These are phyloP conservation scores for Magallana angulata DNA, from an alignment of 1,140 invertebrate genomes.

Conservation along the genomic window DNA sequence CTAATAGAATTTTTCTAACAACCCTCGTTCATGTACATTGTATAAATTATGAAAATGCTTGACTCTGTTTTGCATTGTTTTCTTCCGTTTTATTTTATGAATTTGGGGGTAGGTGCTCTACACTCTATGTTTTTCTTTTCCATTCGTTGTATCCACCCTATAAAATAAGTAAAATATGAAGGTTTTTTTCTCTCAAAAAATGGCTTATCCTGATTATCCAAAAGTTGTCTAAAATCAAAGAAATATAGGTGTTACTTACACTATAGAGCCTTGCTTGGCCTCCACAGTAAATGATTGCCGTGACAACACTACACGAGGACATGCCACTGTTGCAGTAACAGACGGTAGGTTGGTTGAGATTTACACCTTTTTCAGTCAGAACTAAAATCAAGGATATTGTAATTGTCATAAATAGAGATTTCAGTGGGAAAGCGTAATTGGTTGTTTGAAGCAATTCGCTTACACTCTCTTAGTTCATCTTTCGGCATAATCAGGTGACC, in stretches of 20 bases:
- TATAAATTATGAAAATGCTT: too few relatives aligned
- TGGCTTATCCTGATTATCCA: too few relatives aligned
- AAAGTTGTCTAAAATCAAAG: too few relatives aligned
- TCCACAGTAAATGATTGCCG: slow-evolving; percentile 41
- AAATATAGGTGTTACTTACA: neutral
- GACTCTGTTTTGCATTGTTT: too few relatives aligned
- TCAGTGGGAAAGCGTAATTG: neutral
- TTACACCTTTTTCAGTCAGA: slow-evolving; percentile 20
- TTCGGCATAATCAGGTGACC: neutral
- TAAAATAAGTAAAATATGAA: neutral
- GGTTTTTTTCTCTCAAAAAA: too few relatives aligned
- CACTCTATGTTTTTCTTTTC: neutral
- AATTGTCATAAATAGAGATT: neutral
- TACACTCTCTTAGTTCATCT: neutral
- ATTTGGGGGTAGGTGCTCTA: too few relatives aligned
- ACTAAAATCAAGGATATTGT: neutral
- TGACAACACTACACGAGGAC: slow-evolving; percentile 44
- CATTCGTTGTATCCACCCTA: slow-evolving; percentile 2
- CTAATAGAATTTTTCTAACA: too few relatives aligned
- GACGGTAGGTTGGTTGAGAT: slow-evolving; percentile 14
- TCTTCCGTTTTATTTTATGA: too few relatives aligned
- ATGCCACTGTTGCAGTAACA: slow-evolving; percentile 50
- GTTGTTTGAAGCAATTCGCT: neutral
- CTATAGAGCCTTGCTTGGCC: neutral
- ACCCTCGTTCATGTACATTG: too few relatives aligned